These are phyloP conservation scores for Trematomus loennbergii DNA, from an alignment of 2,113 vertebrate species.

Conservation along the genomic window DNA sequence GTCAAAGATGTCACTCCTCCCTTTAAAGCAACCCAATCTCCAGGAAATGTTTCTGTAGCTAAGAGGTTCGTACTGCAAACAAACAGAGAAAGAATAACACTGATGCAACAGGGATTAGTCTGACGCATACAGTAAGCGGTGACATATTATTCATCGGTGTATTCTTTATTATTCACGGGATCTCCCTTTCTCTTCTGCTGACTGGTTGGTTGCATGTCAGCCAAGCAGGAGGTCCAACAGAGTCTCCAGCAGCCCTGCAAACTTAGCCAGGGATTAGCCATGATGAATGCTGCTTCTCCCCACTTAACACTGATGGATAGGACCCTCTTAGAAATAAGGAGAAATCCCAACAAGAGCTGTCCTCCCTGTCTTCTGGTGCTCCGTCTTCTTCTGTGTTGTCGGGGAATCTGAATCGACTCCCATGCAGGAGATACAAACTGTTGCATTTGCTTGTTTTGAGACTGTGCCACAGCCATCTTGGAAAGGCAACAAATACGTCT, in stretches of 20 bases:
- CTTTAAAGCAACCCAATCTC: not conserved
- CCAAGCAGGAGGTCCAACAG: constrained; percentile 12
- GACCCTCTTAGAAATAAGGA: constrained; percentile 53
- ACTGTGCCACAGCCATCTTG: constrained; percentile 9
- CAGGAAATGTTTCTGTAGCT: constrained; percentile 18
- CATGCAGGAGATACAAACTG: constrained; percentile 11
- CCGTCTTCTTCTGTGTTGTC: constrained; percentile 23
- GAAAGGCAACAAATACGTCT: constrained; percentile 15
- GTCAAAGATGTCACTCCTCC: not conserved
- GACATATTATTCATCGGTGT: constrained; percentile 43
- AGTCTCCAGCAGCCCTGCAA: constrained; percentile 31
- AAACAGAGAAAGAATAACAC: constrained; percentile 29
- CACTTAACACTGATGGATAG: constrained; percentile 31
- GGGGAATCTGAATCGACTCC: constrained; percentile 13
- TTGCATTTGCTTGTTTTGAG: constrained; percentile 27
- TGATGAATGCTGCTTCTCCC: constrained; percentile 46
- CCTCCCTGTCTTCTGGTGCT: not conserved
- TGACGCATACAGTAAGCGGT: constrained; percentile 26
- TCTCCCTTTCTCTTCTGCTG: constrained; percentile 34
- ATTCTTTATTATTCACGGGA: constrained; percentile 44
- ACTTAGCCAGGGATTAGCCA: constrained; percentile 33
- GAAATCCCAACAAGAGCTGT: not conserved
- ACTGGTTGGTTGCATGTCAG: constrained; percentile 10
- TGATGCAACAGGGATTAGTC: constrained; percentile 44
- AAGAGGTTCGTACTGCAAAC: constrained; percentile 24